Evolutionary conservation across 2,797 vertebrate species (phyloP).

Genomic region (Trachops cirrhosus): DNA sequence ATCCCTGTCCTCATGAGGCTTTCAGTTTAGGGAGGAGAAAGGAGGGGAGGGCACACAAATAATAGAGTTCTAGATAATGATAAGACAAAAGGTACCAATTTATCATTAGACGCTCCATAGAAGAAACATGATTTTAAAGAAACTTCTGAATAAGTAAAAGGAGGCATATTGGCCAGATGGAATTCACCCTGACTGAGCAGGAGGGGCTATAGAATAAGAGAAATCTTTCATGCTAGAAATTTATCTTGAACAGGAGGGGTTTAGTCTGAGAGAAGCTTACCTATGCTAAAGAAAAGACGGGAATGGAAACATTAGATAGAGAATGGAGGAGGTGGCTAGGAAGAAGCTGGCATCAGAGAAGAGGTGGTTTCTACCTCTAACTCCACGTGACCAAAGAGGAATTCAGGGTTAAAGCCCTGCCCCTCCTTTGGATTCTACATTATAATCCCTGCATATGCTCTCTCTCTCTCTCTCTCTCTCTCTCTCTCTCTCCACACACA

Average conservation of each 20-base stretch:
- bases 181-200: neutral
- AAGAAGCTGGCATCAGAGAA: neutral
- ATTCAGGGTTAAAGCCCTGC: neutral
- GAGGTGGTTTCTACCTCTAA: neutral
- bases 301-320: neutral
- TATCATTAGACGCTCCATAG: neutral
- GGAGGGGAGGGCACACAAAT: neutral
- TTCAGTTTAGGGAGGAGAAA: neutral
- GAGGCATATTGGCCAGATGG: neutral
- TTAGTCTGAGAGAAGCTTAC: neutral
- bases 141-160: neutral
- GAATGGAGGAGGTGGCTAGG: neutral
- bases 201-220: neutral
- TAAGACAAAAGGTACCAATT: neutral
- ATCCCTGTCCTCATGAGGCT: neutral
- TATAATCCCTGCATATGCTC: neutral
- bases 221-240: neutral
- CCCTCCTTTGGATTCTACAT: neutral
- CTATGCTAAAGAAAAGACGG: neutral
- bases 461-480: too few relatives aligned
- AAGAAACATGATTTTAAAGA: conserved; percentile 28
- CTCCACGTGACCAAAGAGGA: neutral
- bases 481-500: too few relatives aligned
- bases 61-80: neutral
- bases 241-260: neutral